A percentile compares a stretch with the other conserved stretches of the same genome.
Evolutionary conservation across 2,797 vertebrate genomes (phyloP).

Genomic region (Intellagama lesueurii): DNA sequence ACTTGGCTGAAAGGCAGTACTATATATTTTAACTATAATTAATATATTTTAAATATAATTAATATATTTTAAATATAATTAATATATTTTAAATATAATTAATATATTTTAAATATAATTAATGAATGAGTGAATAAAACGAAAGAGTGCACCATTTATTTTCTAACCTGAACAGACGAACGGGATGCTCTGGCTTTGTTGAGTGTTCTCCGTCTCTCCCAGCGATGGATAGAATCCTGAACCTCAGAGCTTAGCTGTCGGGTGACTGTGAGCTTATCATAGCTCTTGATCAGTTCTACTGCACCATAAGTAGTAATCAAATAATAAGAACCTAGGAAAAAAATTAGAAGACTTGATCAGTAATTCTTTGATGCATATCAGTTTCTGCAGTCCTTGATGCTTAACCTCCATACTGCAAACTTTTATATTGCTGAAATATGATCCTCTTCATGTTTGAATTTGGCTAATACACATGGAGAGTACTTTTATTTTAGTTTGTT

Average conservation of each 20-base stretch:
- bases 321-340: constrained; percentile 91
- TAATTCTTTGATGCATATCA: background rate
- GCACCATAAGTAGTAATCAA: constrained; percentile 96
- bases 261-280: constrained; percentile 90
- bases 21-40: background rate
- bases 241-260: constrained; percentile 93
- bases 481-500: too few relatives aligned
- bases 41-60: too few relatives aligned
- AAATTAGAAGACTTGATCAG: background rate
- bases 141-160: background rate
- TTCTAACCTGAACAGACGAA: constrained; percentile 87
- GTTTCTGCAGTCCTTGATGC: background rate
- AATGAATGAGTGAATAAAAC: background rate
- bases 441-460: too few relatives aligned
- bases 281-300: constrained; percentile 94
- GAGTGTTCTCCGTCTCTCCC: constrained; percentile 93
- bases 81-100: too few relatives aligned
- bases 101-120: background rate
- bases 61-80: background rate
- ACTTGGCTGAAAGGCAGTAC: background rate
- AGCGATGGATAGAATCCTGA: constrained; percentile 97
- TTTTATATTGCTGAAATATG: background rate
- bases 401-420: too few relatives aligned
- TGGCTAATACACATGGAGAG: too few relatives aligned
- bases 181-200: constrained; percentile 88